Percentiles rank a stretch among this genome's conserved stretches.
These are phyloP conservation scores for Ataeniobius toweri DNA, from an alignment of 2,797 vertebrate genomes.

Conservation along the genomic window DNA sequence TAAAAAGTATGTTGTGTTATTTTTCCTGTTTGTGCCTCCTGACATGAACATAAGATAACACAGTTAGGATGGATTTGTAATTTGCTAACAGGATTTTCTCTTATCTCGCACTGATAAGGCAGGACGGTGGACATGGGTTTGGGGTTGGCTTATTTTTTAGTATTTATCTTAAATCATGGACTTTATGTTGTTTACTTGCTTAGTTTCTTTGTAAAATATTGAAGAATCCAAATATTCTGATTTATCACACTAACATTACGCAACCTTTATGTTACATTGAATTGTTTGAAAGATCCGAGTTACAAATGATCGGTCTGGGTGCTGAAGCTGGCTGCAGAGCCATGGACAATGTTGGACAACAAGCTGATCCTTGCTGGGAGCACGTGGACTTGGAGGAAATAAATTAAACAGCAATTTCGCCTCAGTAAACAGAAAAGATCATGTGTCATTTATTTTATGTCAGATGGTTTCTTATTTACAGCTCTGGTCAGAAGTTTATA, in stretches of 20 bases:
- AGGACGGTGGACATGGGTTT: background rate
- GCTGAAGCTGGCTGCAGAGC: background rate
- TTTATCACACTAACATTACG: constrained; percentile 6
- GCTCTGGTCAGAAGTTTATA: background rate
- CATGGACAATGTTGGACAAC: background rate
- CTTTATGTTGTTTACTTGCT: background rate
- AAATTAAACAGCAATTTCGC: background rate
- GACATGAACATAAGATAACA: constrained; percentile 22
- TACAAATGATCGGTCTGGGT: background rate
- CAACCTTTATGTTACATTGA: constrained; percentile 11
- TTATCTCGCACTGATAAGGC: constrained; percentile 27
- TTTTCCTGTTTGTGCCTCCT: constrained; percentile 17
- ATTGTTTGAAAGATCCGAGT: background rate
- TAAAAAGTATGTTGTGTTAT: background rate
- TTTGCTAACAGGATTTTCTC: constrained; percentile 5
- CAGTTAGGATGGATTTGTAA: background rate
- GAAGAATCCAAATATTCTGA: constrained; percentile 6
- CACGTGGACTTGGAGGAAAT: background rate
- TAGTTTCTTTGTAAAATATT: background rate
- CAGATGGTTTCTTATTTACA: background rate
- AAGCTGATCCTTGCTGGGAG: background rate
- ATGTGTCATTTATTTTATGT: background rate
- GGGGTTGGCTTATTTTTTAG: background rate
- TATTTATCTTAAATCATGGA: background rate
- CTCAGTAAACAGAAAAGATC: constrained; percentile 1